phyloP scores from a whole-genome alignment of 2,797 vertebrate genomes.

The Octomys mimax region DNA sequence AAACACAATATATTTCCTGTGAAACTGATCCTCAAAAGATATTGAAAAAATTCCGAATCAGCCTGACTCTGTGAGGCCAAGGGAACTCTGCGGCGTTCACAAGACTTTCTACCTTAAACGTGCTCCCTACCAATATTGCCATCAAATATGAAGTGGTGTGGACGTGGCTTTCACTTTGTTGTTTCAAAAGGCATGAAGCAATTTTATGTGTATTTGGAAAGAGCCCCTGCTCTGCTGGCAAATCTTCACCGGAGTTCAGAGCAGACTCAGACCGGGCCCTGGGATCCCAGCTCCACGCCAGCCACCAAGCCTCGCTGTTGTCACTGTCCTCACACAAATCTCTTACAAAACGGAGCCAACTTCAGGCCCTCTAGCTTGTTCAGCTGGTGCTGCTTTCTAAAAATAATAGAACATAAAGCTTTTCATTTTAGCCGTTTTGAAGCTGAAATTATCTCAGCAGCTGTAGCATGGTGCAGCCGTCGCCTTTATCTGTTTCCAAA shows the following conservation, averaged over 20 bases:
- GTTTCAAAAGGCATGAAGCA: background rate
- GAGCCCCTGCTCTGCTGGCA: fast-evolving
- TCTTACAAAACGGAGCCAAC: too few species aligned
- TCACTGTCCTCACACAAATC: background rate
- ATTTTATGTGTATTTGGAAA: background rate
- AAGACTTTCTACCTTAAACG: background rate
- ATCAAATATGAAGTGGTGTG: background rate
- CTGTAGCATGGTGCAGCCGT: background rate
- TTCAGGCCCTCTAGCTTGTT: background rate
- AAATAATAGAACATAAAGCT: background rate
- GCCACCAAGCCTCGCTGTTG: fast-evolving
- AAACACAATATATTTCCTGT: background rate
- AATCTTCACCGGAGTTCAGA: background rate
- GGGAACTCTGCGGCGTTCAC: background rate
- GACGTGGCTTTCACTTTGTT: background rate
- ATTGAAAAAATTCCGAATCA: background rate
- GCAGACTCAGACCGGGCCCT: too few species aligned
- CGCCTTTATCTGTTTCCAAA: background rate
- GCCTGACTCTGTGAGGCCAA: background rate
- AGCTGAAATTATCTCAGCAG: background rate
- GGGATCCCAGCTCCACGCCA: background rate
- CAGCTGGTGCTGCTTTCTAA: background rate
- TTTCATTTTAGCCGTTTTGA: background rate
- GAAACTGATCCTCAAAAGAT: background rate
- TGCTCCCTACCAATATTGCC: background rate